Base-by-base conservation (phyloP, 2,888 invertebrate species). In the Yponomeuta evonymella region DNA sequence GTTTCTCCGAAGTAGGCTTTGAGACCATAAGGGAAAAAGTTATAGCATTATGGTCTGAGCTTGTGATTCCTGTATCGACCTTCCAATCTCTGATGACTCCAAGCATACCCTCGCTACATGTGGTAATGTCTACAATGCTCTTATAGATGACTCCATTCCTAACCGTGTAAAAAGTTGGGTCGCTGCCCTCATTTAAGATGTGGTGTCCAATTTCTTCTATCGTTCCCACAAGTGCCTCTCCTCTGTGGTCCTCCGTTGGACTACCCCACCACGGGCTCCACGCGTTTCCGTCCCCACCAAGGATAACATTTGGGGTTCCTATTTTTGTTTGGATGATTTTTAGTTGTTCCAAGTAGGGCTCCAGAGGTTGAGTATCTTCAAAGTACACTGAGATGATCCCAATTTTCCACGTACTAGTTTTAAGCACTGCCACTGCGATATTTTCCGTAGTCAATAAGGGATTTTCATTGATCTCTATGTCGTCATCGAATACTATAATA, bases 31-130 rank as follows among this genome's bases (percentile, higher is more conserved):
- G 63, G 8, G 72, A 70, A 9, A 79, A 78, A 0, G 48, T 23
- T 1, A 80, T 77, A 0, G 71, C 73, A 33, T 76, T 76, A 70
- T 76, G 77, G 72, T 77, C 76, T 1, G 75, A 74, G 66, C 70
- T 71, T 0, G 70, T 72, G 9, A 73, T 15, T 0, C 29, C 70
- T n/a, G 29, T 15, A 23, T 70, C 70, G 36, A 72, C 72, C 48
- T 30, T 70, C 72, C 72, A 72, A 5, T 72, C 23, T 6, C 36
- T 33, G 5, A 70, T 30, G n/a, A n/a, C 8, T 11, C 10, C n/a
- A 12, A 72, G 67, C 2, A 70, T 15, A 15, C 43, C 36, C 2
- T 65, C 12, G 10, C 68, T 48, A 30, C 70, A 70, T 2, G 58
- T 51, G 5, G 72, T 72, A 8, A 72, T 67, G 43, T 72, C 72